Conservation (phyloP, 2,888 invertebrate genomes). For the Desoria tigrina region DNA sequence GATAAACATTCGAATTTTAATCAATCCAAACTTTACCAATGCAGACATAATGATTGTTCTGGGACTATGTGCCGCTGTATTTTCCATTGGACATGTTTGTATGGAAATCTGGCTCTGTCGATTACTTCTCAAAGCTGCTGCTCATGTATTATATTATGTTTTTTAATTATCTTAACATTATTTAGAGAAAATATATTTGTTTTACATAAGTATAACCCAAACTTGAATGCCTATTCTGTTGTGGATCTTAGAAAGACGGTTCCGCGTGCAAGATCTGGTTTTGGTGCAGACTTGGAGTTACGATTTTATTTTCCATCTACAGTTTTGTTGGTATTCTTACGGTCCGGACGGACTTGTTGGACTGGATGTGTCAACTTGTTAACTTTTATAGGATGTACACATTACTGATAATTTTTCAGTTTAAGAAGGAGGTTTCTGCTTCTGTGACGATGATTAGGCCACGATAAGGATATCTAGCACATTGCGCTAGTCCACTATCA, state of each 20-base stretch:
- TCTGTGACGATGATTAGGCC: constrained; percentile 4
- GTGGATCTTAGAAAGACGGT: constrained; percentile 18
- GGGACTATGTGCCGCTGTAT: neutral
- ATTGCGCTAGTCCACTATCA: constrained; percentile 13
- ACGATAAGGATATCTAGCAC: neutral
- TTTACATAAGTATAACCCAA: too few relatives aligned
- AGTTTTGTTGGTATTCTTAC: constrained; percentile 22
- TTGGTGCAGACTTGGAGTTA: constrained; percentile 24
- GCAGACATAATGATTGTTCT: constrained; percentile 11
- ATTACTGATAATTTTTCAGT: constrained; percentile 20
- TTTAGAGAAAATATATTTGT: neutral
- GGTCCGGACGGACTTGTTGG: constrained; percentile 21
- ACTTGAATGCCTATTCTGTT: neutral
- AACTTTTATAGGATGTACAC: constrained; percentile 28
- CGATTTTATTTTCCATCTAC: constrained; percentile 18
- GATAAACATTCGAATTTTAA: too few relatives aligned
- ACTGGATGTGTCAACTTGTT: constrained; percentile 22
- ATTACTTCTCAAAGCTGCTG: constrained; percentile 3
- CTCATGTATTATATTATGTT: constrained; percentile 4
- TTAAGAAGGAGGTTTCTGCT: constrained; percentile 22
- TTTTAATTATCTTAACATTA: neutral
- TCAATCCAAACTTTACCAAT: too few relatives aligned
- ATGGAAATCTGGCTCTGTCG: constrained; percentile 11
- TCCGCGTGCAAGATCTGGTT: constrained; percentile 29
- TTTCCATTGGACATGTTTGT: constrained; percentile 6